Evolutionary conservation across 2,888 invertebrate genomes (phyloP).

Genomic region (Perizoma flavofasciatum): DNA sequence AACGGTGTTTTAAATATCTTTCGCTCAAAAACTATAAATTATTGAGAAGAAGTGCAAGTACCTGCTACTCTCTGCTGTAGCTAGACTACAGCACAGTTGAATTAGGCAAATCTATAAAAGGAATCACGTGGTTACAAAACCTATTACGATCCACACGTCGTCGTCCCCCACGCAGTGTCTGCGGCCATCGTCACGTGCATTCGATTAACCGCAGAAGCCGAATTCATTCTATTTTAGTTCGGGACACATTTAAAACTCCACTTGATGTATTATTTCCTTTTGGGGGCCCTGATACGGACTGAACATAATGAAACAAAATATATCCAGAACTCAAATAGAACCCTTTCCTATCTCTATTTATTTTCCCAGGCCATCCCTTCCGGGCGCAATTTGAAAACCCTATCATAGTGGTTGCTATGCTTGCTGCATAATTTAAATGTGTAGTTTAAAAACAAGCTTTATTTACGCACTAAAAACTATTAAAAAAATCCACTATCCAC

Average conservation of each 20-base stretch:
- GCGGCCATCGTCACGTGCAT: constrained; percentile 50
- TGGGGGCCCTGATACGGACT: not conserved
- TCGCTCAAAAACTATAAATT: too few relatives aligned
- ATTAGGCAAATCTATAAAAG: constrained; percentile 34
- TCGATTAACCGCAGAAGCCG: constrained; percentile 51
- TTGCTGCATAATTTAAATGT: constrained; percentile 17
- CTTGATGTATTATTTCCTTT: constrained; percentile 11
- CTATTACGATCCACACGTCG: constrained; percentile 15
- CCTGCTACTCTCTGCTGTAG: too few relatives aligned
- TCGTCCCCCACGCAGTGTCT: constrained; percentile 28
- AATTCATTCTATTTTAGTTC: constrained; percentile 54
- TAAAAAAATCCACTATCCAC: too few relatives aligned
- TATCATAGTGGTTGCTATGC: constrained; percentile 20
- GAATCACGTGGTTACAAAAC: constrained; percentile 39
- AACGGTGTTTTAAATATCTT: too few relatives aligned
- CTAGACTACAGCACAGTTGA: constrained; percentile 32
- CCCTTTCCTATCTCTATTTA: constrained; percentile 20
- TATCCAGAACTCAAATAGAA: constrained; percentile 8
- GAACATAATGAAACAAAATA: constrained; percentile 4
- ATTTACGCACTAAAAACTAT: too few relatives aligned
- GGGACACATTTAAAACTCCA: constrained; percentile 31
- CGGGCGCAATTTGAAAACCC: constrained; percentile 17
- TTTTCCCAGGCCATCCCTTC: constrained; percentile 21
- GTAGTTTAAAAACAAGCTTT: not conserved
- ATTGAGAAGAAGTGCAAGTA: too few relatives aligned